Base-by-base conservation (phyloP, 2,888 invertebrate species). In the Fragum sueziense region DNA sequence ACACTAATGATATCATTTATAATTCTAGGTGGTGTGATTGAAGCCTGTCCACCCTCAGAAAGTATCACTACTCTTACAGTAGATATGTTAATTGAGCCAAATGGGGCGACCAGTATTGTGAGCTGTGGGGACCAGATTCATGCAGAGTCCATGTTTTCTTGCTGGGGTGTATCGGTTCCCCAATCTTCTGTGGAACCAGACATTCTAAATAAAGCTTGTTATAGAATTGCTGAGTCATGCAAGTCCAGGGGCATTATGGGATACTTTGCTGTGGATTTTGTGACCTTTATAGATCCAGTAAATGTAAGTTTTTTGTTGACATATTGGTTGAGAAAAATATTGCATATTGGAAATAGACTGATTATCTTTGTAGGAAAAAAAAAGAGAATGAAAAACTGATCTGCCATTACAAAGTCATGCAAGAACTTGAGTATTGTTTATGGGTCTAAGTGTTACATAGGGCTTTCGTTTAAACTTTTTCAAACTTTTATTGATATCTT, bases 1-100 rank as follows among this genome's bases (percentile, higher is more conserved):
- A n/a, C n/a, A n/a, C n/a, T n/a, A n/a, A n/a, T n/a, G n/a, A n/a
- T n/a, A n/a, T n/a, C n/a, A n/a, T n/a, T n/a, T 2, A 29, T 34
- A 4, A 69, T 54, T 37, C 2, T 83, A 92, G 93, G 93, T 78
- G 93, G 93, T n/a, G 88, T 93, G 4, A 91, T 93, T 34, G 93
- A 93, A 79, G 93, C 93, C 0, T 91, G 91, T 78, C 93, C 93
- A 4, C 93, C 93, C 17, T 89, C 92, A 20, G 92, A 93, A 59
- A 92, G 91, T 79, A 90, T 92, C 72, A 93, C 93, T 1, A 88
- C 90, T 0, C 77, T 93, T n/a, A 90, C 92, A 0, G 92, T 91
- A 20, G 90, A 93, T 80, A 88, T 93, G 89, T 76, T 92, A 68
- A 92, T 93, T 54, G 93, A 93, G 71, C 93, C 93, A 1, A 89